phyloP scores from a whole-genome alignment of 2,888 invertebrate species.

The Drosophila lacicola region DNA sequence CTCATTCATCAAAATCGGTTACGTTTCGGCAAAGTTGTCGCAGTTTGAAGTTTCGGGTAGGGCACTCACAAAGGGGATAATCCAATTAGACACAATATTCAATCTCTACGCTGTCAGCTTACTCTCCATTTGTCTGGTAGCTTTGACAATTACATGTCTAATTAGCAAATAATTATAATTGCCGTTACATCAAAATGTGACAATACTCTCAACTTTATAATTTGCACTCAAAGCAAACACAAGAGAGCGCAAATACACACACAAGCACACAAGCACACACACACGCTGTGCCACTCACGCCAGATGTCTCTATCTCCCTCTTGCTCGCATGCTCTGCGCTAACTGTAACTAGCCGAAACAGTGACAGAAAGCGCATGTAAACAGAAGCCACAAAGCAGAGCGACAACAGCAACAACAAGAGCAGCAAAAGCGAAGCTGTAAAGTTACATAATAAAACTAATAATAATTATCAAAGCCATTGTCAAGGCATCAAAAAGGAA shows the following conservation, averaged over 20 bases:
- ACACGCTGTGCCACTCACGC: not conserved
- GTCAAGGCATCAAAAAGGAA: conserved; percentile 59
- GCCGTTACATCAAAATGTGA: conserved; percentile 41
- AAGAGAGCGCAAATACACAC: conserved; percentile 6
- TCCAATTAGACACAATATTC: not conserved
- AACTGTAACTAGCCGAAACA: conserved; percentile 52
- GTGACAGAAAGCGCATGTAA: conserved; percentile 62
- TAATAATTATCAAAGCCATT: conserved; percentile 81
- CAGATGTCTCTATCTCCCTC: too few species aligned
- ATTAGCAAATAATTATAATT: conserved; percentile 61
- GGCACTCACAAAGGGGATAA: not conserved
- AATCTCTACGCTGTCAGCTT: not conserved
- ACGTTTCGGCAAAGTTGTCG: not conserved
- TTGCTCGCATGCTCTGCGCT: conserved; percentile 11
- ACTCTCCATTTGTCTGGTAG: not conserved
- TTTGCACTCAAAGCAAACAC: conserved; percentile 44
- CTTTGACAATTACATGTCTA: conserved; percentile 37
- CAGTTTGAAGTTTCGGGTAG: not conserved
- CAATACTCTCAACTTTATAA: conserved; percentile 55
- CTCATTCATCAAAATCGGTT: not conserved
- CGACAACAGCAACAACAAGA: conserved; percentile 4
- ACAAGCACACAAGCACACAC: not conserved
- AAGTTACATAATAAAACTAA: conserved; percentile 82
- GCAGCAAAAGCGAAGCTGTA: conserved; percentile 49
- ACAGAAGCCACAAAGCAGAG: conserved; percentile 49